Percentiles rank a stretch among this genome's conserved stretches.
Evolutionary conservation across 2,797 vertebrate genomes (phyloP).

Genomic region (Crocodylus rhombifer): DNA sequence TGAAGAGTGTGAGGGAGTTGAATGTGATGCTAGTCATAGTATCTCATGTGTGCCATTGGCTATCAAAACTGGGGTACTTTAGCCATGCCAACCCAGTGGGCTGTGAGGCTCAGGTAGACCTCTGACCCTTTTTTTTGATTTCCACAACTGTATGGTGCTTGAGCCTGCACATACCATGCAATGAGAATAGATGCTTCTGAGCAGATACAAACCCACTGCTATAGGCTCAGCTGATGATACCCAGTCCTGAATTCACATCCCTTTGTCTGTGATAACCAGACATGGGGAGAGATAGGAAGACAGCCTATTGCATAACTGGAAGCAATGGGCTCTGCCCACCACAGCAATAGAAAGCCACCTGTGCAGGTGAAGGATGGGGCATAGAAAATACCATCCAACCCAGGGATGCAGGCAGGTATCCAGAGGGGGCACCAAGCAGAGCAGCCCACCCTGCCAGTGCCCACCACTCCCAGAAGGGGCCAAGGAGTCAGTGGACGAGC

Average conservation of each 20-base stretch:
- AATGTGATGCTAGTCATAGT: no score
- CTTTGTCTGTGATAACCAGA: neutral
- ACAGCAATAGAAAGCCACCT: neutral
- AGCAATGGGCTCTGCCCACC: neutral
- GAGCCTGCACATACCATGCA: neutral
- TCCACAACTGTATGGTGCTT: neutral
- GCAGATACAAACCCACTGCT: neutral
- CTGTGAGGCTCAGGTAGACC: no score
- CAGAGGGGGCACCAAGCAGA: constrained; percentile 13
- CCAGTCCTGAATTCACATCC: neutral
- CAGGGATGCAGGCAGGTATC: constrained; percentile 24
- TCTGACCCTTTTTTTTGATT: neutral
- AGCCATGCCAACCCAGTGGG: no score
- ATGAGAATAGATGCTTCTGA: neutral
- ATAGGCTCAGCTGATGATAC: neutral
- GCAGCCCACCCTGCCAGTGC: neutral
- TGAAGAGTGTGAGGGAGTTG: neutral
- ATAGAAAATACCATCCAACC: neutral
- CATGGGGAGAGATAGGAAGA: neutral
- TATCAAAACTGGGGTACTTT: no score
- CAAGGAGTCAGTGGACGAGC: constrained; percentile 71
- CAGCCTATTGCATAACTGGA: neutral
- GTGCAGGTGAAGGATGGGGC: neutral
- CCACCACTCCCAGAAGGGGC: constrained; percentile 57
- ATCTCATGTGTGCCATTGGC: no score